phyloP scores from a whole-genome alignment of 1,140 invertebrate species.

The Drosophila pandora region DNA sequence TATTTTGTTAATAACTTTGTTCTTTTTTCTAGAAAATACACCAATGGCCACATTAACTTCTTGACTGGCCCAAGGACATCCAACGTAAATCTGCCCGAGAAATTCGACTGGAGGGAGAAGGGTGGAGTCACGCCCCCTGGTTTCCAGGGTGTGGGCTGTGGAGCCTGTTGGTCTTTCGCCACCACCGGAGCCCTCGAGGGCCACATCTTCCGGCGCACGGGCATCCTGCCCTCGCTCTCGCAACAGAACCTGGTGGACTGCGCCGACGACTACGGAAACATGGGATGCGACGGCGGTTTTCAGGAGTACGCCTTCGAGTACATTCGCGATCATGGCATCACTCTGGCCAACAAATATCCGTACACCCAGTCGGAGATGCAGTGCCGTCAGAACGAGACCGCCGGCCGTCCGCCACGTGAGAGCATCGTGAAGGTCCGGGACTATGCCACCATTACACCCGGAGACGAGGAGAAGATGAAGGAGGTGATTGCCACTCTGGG shows the following conservation, averaged over 20 bases:
- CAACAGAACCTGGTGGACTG: slow-evolving; percentile 88
- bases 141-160: slow-evolving; percentile 87
- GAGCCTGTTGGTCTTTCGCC: slow-evolving; percentile 86
- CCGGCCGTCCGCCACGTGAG: slow-evolving; percentile 76
- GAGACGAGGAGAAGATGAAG: slow-evolving; percentile 89
- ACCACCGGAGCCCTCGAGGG: slow-evolving; percentile 84
- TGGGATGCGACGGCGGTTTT: slow-evolving; percentile 89
- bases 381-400: slow-evolving; percentile 86
- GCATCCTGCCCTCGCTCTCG: slow-evolving; percentile 88
- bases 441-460: slow-evolving; percentile 87
- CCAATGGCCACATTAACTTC: slow-evolving; percentile 68
- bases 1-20: neutral
- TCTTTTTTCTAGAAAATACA: slow-evolving; percentile 51
- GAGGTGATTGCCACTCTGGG: slow-evolving; percentile 92
- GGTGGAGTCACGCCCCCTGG: slow-evolving; percentile 89
- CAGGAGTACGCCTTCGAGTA: slow-evolving; percentile 88
- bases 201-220: slow-evolving; percentile 89
- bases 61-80: slow-evolving; percentile 49
- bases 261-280: slow-evolving; percentile 86
- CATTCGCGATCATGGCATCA: slow-evolving; percentile 86
- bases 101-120: slow-evolving; percentile 88
- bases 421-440: slow-evolving; percentile 88
- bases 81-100: slow-evolving; percentile 75
- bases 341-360: slow-evolving; percentile 86
- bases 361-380: slow-evolving; percentile 84